These are phyloP conservation scores for Nannobrachium achirus DNA, from an alignment of 2,113 vertebrate genomes.

Conservation along the genomic window DNA sequence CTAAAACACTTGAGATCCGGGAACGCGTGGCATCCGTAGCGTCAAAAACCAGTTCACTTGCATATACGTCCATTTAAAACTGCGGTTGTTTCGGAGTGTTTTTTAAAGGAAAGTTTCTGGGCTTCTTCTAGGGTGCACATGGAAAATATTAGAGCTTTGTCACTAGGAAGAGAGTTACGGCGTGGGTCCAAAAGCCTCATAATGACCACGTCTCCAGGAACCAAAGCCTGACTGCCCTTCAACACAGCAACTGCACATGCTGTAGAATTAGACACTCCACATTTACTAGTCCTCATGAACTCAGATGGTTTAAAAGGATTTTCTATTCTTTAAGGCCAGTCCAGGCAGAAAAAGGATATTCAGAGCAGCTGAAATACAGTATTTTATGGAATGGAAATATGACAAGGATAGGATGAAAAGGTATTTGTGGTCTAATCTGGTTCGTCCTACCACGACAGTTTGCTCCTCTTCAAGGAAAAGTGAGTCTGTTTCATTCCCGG, in stretches of 20 bases:
- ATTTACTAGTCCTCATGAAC: not conserved
- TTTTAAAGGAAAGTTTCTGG: slow-evolving; percentile 40
- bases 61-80: slow-evolving; percentile 46
- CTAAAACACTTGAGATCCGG: slow-evolving; percentile 56
- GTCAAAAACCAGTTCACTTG: slow-evolving; percentile 33
- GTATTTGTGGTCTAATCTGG: slow-evolving; percentile 49
- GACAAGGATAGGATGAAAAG: slow-evolving; percentile 7
- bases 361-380: slow-evolving; percentile 7
- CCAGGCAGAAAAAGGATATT: not conserved
- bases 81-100: slow-evolving; percentile 3
- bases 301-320: not conserved
- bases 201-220: slow-evolving; percentile 72
- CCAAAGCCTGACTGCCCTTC: slow-evolving; percentile 58
- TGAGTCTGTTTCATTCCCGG: slow-evolving; percentile 39
- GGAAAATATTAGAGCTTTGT: slow-evolving; percentile 80
- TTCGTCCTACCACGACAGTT: slow-evolving; percentile 47
- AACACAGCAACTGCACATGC: slow-evolving; percentile 29
- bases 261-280: slow-evolving; percentile 29
- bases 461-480: slow-evolving; percentile 20
- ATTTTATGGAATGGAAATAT: not conserved
- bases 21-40: slow-evolving; percentile 34
- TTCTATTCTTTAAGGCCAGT: not conserved
- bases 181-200: slow-evolving; percentile 77
- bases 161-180: slow-evolving; percentile 75
- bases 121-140: slow-evolving; percentile 52